These are phyloP conservation scores for Phragmatobia fuliginosa DNA, from an alignment of 2,888 invertebrate genomes.

Conservation along the genomic window DNA sequence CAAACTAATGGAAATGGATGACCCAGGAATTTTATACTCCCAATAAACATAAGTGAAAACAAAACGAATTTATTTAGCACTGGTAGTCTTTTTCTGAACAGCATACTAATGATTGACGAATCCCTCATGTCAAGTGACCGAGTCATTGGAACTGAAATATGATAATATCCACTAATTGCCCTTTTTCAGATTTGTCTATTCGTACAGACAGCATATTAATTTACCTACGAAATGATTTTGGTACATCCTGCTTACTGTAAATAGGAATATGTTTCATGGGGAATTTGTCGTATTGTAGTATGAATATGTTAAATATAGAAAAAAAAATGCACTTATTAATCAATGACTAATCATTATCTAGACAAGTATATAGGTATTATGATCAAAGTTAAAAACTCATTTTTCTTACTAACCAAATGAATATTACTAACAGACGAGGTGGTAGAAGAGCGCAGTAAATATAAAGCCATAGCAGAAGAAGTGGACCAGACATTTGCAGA, in stretches of 20 bases:
- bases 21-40: not conserved
- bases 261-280: no score
- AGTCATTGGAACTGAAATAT: not conserved
- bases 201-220: no score
- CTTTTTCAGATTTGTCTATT: no score
- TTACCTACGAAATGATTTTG: no score
- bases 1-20: no score
- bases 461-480: conserved; percentile 99
- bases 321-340: not conserved
- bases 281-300: no score
- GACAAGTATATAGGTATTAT: not conserved
- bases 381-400: not conserved
- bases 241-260: no score
- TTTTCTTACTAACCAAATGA: conserved; percentile 60
- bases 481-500: conserved; percentile 99
- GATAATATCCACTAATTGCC: no score
- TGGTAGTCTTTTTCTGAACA: not conserved
- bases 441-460: conserved; percentile 97
- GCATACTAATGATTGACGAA: not conserved
- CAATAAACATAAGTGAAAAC: not conserved
- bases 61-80: not conserved
- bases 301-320: no score
- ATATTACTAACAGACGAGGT: conserved; percentile 91
- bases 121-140: not conserved
- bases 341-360: not conserved